Conservation (phyloP, 1,140 invertebrate species). For the Papilio helenus region DNA sequence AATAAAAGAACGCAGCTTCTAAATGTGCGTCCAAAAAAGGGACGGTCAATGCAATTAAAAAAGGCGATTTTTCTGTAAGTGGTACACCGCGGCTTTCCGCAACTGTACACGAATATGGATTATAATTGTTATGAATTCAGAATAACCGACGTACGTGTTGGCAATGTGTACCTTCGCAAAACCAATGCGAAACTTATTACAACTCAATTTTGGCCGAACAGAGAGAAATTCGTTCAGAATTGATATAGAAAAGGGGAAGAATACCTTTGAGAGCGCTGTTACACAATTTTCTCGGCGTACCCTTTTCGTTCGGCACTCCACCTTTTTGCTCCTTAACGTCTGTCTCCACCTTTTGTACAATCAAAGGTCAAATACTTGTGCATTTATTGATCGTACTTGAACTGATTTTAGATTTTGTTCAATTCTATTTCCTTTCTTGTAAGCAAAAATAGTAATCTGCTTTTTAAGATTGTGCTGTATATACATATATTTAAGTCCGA, state of each 20-base stretch:
- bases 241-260: constrained; percentile 4
- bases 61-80: too few species aligned
- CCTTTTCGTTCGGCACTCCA: background rate
- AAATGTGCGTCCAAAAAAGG: too few species aligned
- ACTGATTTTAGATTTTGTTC: constrained; percentile 5
- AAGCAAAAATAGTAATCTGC: background rate
- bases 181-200: constrained; percentile 14
- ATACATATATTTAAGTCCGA: too few species aligned
- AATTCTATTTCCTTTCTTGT: background rate
- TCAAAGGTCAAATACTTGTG: constrained; percentile 50
- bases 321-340: constrained; percentile 17
- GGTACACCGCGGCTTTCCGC: too few species aligned
- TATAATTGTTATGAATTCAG: too few species aligned
- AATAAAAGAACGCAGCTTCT: too few species aligned
- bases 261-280: constrained; percentile 24
- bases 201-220: constrained; percentile 16
- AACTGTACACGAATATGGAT: too few species aligned
- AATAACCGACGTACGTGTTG: too few species aligned
- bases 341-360: constrained; percentile 20
- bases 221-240: constrained; percentile 20
- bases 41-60: too few species aligned
- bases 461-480: background rate
- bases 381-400: constrained; percentile 59
- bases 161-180: background rate
- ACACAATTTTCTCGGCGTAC: constrained; percentile 21